A percentile compares a stretch with the other conserved stretches of the same genome.
Evolutionary conservation across 2,113 vertebrate species (phyloP).

Genomic region (Zosterops pallidus): DNA sequence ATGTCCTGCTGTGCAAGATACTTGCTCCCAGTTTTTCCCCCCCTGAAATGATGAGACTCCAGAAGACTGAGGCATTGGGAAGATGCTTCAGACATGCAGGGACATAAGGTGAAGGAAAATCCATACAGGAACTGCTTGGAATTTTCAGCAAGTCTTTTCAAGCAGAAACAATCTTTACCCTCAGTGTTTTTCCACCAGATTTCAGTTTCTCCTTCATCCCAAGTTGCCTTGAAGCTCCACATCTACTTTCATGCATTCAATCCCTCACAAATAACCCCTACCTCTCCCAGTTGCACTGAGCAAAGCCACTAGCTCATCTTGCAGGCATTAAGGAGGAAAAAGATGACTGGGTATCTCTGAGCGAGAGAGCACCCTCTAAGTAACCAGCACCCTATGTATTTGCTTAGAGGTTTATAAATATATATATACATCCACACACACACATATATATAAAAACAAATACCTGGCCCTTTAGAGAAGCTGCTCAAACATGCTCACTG

Average conservation of each 20-base stretch:
- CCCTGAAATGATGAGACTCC: neutral
- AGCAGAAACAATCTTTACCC: rapidly evolving
- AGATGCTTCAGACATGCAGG: neutral
- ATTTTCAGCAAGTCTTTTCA: neutral
- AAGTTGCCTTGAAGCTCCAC: neutral
- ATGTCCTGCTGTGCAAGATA: neutral
- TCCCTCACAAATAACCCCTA: neutral
- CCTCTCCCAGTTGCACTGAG: neutral
- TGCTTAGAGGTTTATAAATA: neutral
- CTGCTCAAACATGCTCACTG: neutral
- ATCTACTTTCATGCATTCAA: neutral
- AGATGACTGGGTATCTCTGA: neutral
- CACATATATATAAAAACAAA: neutral
- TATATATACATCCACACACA: neutral
- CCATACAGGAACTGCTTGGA: neutral
- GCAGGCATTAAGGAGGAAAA: neutral
- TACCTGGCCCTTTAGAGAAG: neutral
- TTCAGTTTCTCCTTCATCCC: slow-evolving; percentile 1
- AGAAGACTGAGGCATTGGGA: neutral
- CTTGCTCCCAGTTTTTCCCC: neutral
- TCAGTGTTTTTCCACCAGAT: neutral
- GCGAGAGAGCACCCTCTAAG: neutral
- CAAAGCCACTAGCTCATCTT: neutral
- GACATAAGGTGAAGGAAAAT: neutral
- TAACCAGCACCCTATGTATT: neutral